Percentiles rank a stretch among this genome's conserved stretches.
Conservation (phyloP, 1,140 invertebrate genomes). For the Megalopta genalis region DNA sequence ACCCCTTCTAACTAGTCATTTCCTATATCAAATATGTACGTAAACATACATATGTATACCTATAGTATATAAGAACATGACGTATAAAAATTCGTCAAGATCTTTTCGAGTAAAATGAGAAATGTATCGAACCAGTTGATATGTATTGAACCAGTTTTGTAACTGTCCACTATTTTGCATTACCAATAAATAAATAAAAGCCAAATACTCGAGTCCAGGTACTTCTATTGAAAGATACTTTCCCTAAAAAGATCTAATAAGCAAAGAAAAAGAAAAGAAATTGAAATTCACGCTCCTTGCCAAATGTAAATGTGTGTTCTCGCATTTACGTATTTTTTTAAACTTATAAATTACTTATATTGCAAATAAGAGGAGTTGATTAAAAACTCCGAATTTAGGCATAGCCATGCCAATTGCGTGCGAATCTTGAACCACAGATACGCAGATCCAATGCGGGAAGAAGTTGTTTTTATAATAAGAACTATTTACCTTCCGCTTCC, state of each 20-base stretch:
- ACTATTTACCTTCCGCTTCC: constrained; percentile 74
- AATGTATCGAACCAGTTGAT: too few relatives aligned
- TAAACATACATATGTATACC: not conserved
- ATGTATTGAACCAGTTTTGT: not conserved
- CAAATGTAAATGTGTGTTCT: not conserved
- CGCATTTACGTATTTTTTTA: constrained; percentile 18
- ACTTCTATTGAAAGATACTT: not conserved
- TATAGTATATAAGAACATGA: not conserved
- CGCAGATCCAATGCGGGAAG: constrained; percentile 68
- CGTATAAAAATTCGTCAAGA: constrained; percentile 1
- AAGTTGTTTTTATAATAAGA: constrained; percentile 22
- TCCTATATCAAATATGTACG: not conserved
- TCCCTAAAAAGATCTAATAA: constrained; percentile 1
- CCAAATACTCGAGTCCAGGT: not conserved
- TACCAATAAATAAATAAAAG: not conserved
- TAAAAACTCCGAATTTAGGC: constrained; percentile 63
- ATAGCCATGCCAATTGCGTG: constrained; percentile 71
- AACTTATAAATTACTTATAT: constrained; percentile 43
- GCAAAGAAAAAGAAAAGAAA: constrained; percentile 19
- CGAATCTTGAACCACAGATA: constrained; percentile 72
- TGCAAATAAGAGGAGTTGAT: constrained; percentile 31
- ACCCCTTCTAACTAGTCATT: constrained; percentile 24
- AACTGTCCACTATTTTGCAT: not conserved
- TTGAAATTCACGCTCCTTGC: constrained; percentile 1
- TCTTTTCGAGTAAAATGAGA: not conserved